Conservation (phyloP, 2,797 vertebrate genomes). For the Malurus splendens region DNA sequence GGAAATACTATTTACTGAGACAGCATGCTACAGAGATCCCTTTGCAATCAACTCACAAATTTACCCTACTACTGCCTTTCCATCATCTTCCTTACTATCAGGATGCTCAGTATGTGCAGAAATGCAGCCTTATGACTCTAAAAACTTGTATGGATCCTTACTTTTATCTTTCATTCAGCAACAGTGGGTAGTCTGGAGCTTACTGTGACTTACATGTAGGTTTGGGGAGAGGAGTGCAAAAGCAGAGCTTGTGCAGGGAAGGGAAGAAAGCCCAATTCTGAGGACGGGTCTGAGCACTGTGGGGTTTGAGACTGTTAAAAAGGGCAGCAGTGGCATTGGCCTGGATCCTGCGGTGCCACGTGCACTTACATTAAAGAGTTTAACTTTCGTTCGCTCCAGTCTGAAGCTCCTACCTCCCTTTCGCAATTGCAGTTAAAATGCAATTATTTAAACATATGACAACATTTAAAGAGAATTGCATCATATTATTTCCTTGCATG, state of each 20-base stretch:
- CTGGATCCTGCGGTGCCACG: not conserved
- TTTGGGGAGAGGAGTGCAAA: not conserved
- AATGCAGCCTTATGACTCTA: not conserved
- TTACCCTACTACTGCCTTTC: not conserved
- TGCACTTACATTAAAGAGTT: not conserved
- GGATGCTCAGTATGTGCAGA: not conserved
- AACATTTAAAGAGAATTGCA: not conserved
- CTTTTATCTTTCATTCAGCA: not conserved
- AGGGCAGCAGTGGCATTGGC: not conserved
- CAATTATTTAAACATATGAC: not conserved
- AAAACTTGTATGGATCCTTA: not conserved
- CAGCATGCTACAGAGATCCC: not conserved
- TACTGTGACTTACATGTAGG: not conserved
- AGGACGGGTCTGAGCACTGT: not conserved
- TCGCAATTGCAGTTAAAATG: not conserved
- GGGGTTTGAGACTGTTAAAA: not conserved
- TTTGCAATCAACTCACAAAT: not conserved
- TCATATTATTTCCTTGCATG: not conserved
- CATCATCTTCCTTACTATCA: not conserved
- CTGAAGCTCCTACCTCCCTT: not conserved
- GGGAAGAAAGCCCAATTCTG: not conserved
- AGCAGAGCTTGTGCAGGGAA: not conserved
- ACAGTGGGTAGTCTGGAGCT: not conserved
- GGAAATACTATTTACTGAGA: not conserved
- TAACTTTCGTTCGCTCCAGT: not conserved